A percentile compares a stretch with the other conserved stretches of the same genome.
phyloP scores from a whole-genome alignment of 2,113 vertebrate species.

The Lathamus discolor region DNA sequence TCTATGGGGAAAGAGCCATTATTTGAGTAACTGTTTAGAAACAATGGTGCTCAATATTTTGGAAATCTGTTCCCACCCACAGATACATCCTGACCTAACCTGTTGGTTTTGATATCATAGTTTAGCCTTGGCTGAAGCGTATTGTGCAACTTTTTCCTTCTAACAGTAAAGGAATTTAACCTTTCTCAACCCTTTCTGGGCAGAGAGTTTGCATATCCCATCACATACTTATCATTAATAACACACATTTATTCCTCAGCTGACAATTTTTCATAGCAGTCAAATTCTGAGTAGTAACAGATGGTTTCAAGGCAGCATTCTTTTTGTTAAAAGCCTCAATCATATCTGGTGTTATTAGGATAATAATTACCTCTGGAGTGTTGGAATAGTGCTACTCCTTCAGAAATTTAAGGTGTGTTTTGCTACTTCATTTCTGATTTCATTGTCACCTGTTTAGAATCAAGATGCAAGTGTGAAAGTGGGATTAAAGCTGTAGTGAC shows the following conservation, averaged over 20 bases:
- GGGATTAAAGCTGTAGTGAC: background rate
- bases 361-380: slow-evolving; percentile 61
- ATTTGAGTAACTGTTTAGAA: background rate
- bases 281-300: slow-evolving; percentile 57
- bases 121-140: background rate
- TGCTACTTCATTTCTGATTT: slow-evolving; percentile 27
- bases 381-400: slow-evolving; percentile 24
- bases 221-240: slow-evolving; percentile 37
- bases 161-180: background rate
- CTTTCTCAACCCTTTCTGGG: slow-evolving; percentile 35
- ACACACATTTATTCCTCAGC: slow-evolving; percentile 64
- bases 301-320: slow-evolving; percentile 63
- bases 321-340: slow-evolving; percentile 69
- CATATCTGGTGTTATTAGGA: slow-evolving; percentile 66
- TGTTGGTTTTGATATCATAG: background rate
- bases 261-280: slow-evolving; percentile 55
- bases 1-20: background rate
- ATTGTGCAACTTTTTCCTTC: background rate
- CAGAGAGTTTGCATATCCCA: slow-evolving; percentile 58
- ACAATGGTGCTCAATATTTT: background rate
- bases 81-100: background rate
- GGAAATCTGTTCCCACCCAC: background rate
- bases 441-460: slow-evolving; percentile 21
- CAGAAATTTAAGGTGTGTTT: slow-evolving; percentile 41
- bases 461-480: background rate